These are phyloP conservation scores for Paedocypris sp. DNA, from an alignment of 2,113 vertebrate species.

Conservation along the genomic window DNA sequence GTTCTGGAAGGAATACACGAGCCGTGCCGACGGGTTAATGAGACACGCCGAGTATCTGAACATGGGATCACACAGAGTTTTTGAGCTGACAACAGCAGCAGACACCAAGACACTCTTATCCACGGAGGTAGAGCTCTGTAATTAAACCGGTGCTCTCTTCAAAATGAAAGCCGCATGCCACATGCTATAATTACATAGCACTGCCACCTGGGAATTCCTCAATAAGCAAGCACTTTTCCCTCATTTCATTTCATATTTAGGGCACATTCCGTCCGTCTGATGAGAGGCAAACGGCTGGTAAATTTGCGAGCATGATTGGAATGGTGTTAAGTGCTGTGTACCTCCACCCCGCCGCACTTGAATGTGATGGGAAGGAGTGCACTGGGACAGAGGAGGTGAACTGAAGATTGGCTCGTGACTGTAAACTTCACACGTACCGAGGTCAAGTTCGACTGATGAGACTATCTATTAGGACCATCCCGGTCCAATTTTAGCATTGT, in stretches of 20 bases:
- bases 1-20: constrained; percentile 9
- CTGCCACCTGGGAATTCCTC: constrained; percentile 28
- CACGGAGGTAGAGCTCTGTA: constrained; percentile 29
- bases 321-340: constrained; percentile 5
- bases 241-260: constrained; percentile 30
- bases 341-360: no score
- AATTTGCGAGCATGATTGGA: constrained; percentile 18
- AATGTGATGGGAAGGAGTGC: no score
- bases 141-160: constrained; percentile 34
- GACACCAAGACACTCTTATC: constrained; percentile 22
- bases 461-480: no score
- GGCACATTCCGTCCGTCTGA: constrained; percentile 28
- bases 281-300: constrained; percentile 29
- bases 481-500: no score
- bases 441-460: no score
- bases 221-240: constrained; percentile 18
- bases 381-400: no score
- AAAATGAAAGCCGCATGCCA: constrained; percentile 25
- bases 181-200: constrained; percentile 30
- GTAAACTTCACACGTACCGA: no score
- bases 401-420: no score
- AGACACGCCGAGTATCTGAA: constrained; percentile 9
- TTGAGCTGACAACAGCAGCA: constrained; percentile 24
- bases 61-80: constrained; percentile 23
- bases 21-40: constrained; percentile 1